A percentile compares a stretch with the other conserved stretches of the same genome.
Evolutionary conservation across 2,797 vertebrate species (phyloP).

Genomic region (Bradypodion pumilum): DNA sequence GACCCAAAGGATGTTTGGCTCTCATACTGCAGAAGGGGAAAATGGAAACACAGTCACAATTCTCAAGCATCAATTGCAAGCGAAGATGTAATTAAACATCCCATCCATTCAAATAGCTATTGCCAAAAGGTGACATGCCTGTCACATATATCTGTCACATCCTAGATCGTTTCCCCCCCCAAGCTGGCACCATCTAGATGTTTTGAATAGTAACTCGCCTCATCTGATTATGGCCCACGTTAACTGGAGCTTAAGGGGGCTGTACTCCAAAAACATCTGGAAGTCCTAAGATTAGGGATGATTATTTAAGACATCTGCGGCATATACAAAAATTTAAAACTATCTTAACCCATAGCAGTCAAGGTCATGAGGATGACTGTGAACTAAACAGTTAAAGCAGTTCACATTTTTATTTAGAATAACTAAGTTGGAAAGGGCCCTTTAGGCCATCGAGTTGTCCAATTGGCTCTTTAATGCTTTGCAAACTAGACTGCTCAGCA

Average conservation of each 20-base stretch:
- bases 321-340: too few relatives aligned
- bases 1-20: slow-evolving; percentile 95
- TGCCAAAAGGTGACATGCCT: background rate
- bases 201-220: background rate
- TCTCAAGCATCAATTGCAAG: background rate
- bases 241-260: background rate
- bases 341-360: background rate
- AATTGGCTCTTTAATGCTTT: too few relatives aligned
- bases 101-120: background rate
- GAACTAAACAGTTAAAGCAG: background rate
- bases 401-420: background rate
- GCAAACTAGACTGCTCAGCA: too few relatives aligned
- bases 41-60: background rate
- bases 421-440: too few relatives aligned
- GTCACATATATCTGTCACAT: background rate
- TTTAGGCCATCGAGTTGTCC: too few relatives aligned
- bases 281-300: background rate
- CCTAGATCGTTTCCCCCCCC: background rate
- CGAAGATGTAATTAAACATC: background rate
- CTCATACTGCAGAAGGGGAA: slow-evolving; percentile 82
- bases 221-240: background rate
- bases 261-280: background rate
- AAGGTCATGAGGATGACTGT: background rate
- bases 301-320: too few relatives aligned
- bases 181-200: background rate